Conservation (phyloP, 64 coral and sea anemone species). For the Astreopora myriophthalma region DNA sequence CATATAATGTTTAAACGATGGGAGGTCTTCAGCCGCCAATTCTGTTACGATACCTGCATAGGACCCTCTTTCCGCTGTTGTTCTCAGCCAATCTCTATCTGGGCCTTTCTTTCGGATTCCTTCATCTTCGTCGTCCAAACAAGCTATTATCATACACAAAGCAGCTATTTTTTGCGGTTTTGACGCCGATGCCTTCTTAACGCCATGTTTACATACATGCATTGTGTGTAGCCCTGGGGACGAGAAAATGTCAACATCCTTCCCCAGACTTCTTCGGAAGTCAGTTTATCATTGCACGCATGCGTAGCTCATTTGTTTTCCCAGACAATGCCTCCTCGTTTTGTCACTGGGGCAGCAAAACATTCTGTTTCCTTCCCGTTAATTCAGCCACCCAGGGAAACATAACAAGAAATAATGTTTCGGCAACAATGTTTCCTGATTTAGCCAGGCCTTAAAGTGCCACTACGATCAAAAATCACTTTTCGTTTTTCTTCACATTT, state of each 20-base stretch:
- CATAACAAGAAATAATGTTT: slow-evolving; percentile 7
- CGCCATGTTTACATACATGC: slow-evolving; percentile 13
- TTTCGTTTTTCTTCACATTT: too few species aligned
- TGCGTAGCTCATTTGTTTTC: neutral
- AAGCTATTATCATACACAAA: slow-evolving; percentile 36
- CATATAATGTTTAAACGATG: slow-evolving; percentile 19
- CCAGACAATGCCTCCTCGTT: neutral
- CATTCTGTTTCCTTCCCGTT: neutral
- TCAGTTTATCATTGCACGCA: neutral
- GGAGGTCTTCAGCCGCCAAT: slow-evolving; percentile 15
- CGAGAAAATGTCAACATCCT: neutral
- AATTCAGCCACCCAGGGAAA: neutral
- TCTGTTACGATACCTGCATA: neutral
- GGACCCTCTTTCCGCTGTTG: slow-evolving; percentile 6
- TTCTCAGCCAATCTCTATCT: slow-evolving; percentile 24
- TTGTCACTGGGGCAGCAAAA: neutral
- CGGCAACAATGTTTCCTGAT: slow-evolving; percentile 1
- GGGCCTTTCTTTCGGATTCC: slow-evolving; percentile 25
- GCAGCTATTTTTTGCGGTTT: slow-evolving; percentile 3
- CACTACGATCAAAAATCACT: too few species aligned
- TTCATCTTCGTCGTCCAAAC: slow-evolving; percentile 40
- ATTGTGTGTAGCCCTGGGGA: slow-evolving; percentile 5
- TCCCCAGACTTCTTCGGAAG: neutral
- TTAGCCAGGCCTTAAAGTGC: neutral
- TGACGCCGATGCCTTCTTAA: neutral